A percentile compares a stretch with the other conserved stretches of the same genome.
phyloP scores from a whole-genome alignment of 1,140 invertebrate species.

The Conus betulinus region DNA sequence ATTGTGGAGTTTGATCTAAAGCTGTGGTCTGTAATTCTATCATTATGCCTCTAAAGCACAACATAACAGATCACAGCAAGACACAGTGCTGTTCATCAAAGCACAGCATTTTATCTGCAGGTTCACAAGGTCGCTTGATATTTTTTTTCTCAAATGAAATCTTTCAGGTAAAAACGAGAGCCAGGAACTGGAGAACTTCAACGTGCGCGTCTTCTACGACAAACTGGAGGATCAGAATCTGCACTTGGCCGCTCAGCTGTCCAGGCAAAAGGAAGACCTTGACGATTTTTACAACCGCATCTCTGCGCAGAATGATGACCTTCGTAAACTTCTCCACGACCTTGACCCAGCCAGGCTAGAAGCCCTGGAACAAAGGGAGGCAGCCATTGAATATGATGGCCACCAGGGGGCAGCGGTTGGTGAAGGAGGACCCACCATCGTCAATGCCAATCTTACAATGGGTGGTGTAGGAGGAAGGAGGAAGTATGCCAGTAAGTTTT shows the following conservation, averaged over 20 bases:
- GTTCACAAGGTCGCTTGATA: too few species aligned
- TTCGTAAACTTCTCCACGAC: slow-evolving; percentile 65
- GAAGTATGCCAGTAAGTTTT: slow-evolving; percentile 28
- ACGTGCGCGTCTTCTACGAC: slow-evolving; percentile 72
- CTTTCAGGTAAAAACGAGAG: slow-evolving; percentile 47
- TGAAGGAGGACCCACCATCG: slow-evolving; percentile 48
- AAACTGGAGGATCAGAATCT: slow-evolving; percentile 74
- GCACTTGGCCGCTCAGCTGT: slow-evolving; percentile 71
- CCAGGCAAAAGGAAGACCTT: slow-evolving; percentile 70
- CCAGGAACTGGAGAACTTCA: slow-evolving; percentile 71
- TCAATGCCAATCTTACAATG: slow-evolving; percentile 55
- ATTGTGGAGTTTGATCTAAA: too few species aligned
- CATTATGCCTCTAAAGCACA: too few species aligned
- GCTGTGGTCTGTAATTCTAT: too few species aligned
- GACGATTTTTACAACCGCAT: slow-evolving; percentile 69
- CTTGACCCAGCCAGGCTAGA: slow-evolving; percentile 68
- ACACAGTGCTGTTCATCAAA: too few species aligned
- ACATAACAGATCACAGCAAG: too few species aligned
- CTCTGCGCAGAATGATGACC: slow-evolving; percentile 68
- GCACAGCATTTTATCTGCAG: too few species aligned
- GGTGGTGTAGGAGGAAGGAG: slow-evolving; percentile 38
- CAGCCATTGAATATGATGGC: slow-evolving; percentile 45
- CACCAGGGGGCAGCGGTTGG: slow-evolving; percentile 45
- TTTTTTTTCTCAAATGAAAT: too few species aligned
- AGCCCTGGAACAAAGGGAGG: slow-evolving; percentile 55